Conservation (phyloP, 2,888 invertebrate genomes). For the Sympetrum striolatum region DNA sequence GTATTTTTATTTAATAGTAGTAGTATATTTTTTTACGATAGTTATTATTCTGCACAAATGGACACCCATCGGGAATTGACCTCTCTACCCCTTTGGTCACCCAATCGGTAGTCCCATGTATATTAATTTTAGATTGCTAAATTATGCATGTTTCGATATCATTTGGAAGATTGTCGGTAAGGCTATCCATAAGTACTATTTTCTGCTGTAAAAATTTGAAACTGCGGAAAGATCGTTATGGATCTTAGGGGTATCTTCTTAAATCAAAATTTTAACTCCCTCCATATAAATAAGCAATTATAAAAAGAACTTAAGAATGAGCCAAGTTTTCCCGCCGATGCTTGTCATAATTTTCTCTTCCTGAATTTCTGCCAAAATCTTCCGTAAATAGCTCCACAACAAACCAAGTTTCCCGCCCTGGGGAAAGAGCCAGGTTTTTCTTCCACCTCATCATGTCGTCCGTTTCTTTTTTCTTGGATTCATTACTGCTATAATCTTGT, state of each 20-base stretch:
- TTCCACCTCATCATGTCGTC: not conserved
- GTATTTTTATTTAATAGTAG: too few relatives aligned
- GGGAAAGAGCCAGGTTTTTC: not conserved
- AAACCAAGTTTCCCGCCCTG: slow-evolving; percentile 3
- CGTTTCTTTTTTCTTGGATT: not conserved
- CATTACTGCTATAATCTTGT: not conserved
- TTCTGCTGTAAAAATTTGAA: too few relatives aligned
- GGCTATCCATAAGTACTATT: too few relatives aligned
- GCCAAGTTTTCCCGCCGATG: slow-evolving; percentile 23
- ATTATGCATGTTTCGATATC: too few relatives aligned
- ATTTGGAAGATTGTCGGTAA: too few relatives aligned
- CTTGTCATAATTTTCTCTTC: slow-evolving; percentile 30
- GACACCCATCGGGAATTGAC: too few relatives aligned
- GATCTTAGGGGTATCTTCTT: not conserved
- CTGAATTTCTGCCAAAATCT: slow-evolving; percentile 17
- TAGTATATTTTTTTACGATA: too few relatives aligned
- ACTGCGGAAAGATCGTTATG: too few relatives aligned
- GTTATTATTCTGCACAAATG: too few relatives aligned
- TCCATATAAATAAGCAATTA: slow-evolving; percentile 11
- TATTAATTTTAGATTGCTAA: too few relatives aligned
- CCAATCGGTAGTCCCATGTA: too few relatives aligned
- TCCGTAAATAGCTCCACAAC: slow-evolving; percentile 33
- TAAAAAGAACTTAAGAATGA: slow-evolving; percentile 33
- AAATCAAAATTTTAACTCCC: not conserved
- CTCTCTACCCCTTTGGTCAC: too few relatives aligned